Evolutionary conservation across 1,140 invertebrate genomes (phyloP).

Genomic region (Arctopsyche grandis): DNA sequence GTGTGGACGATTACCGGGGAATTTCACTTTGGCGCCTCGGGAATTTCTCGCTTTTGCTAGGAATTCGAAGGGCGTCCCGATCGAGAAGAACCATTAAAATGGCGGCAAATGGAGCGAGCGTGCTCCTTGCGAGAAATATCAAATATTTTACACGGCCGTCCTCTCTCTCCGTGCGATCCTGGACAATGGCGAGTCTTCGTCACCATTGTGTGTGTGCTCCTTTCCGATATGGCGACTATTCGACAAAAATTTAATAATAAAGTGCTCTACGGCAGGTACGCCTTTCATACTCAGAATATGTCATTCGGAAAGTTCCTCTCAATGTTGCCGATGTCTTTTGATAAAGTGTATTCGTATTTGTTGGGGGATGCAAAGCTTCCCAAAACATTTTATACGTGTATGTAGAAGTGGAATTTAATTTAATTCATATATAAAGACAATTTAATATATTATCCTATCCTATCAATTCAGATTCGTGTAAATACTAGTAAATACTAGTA

Average conservation of each 20-base stretch:
- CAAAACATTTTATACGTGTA: too few species aligned
- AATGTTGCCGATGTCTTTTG: too few species aligned
- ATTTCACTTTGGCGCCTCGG: slow-evolving; percentile 9
- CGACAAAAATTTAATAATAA: background rate
- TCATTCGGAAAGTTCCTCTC: too few species aligned
- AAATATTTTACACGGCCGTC: slow-evolving; percentile 1
- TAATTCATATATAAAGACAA: too few species aligned
- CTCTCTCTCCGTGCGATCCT: background rate
- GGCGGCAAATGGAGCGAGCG: background rate
- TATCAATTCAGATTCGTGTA: too few species aligned
- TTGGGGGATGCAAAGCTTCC: too few species aligned
- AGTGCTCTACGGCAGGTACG: background rate
- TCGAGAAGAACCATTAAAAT: background rate
- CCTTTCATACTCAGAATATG: background rate
- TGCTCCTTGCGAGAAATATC: slow-evolving; percentile 8
- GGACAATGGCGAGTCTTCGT: slow-evolving; percentile 16
- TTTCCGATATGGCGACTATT: background rate
- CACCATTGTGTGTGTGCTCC: background rate
- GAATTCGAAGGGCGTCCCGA: background rate
- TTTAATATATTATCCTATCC: too few species aligned
- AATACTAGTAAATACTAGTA: too few species aligned
- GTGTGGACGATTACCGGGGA: background rate
- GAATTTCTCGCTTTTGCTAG: background rate
- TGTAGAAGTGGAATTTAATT: too few species aligned
- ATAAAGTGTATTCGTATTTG: too few species aligned